Evolutionary conservation across 2,797 vertebrate species (phyloP), one percentile per base, ranked within the genome.

Genomic region (Urosaurus nigricauda): DNA sequence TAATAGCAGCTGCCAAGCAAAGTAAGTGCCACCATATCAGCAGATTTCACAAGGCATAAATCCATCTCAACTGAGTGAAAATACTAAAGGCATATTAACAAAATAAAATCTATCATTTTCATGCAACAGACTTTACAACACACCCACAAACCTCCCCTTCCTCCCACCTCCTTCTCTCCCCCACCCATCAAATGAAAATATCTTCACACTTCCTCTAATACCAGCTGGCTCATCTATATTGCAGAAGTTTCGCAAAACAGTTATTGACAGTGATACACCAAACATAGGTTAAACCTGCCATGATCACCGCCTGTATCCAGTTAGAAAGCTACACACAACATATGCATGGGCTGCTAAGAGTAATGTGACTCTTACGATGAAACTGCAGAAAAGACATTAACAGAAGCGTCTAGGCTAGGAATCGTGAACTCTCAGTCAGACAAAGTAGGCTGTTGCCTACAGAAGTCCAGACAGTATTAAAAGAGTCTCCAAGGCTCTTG

Each of bases 131-230:
- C 93, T 94, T 92, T 0, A 63, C 94, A 90, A 79, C 92, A 87
- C 95, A 95, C 93, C 95, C 96, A 92, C 95, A 94, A 94, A 92
- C 93, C 93, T 91, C 92, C 87, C 89, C 86, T 90, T 90, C 94
- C 87, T 90, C 91, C 95, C 88, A 90, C 94, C 88, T 89, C 93
- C 93, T 92, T 43, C 58, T 82, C 85, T 89, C 94, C 93, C 88
- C 89, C 94, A 91, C 93, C 89, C 19, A 32, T 9, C 84, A 19
- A 87, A 85, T 89, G 83, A 88, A 78, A 21, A 92, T 91, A 92
- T 94, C 96, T 96, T 96, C 97, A 96, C 96, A 96, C 96, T 94
- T 96, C 85, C n/a, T 58, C 94, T 95, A 94, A 94, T 94, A 94
- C 94, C 96, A 97, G 96, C 97, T 97, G 97, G 93, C 96, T 94